phyloP scores from a whole-genome alignment of 2,888 invertebrate species.

The Heteromyza rotundicornis region DNA sequence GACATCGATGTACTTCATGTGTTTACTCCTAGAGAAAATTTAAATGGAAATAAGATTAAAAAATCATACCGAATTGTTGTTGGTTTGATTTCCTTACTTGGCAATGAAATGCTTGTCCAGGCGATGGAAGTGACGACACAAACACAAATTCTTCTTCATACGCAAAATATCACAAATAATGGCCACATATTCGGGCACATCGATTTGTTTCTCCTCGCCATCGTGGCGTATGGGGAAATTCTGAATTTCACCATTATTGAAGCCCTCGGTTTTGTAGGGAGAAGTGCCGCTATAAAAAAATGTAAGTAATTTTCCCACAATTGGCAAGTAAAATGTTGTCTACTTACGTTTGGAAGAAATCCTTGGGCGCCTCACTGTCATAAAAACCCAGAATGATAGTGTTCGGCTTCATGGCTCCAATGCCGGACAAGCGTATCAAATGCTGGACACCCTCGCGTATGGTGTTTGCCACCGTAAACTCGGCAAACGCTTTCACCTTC shows the following conservation, averaged over 20 bases:
- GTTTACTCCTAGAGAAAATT: conserved; percentile 51
- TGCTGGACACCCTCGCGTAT: conserved; percentile 93
- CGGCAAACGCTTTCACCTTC: conserved; percentile 95
- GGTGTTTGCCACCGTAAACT: conserved; percentile 84
- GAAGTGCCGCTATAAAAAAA: conserved; percentile 63
- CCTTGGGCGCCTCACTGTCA: conserved; percentile 75
- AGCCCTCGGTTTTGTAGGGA: conserved; percentile 68
- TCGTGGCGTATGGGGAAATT: conserved; percentile 67
- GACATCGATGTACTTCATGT: conserved; percentile 88
- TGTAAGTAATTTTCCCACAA: not conserved
- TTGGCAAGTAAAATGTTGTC: not conserved
- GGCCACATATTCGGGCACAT: conserved; percentile 76
- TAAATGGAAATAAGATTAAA: not conserved
- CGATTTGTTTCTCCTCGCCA: conserved; percentile 62
- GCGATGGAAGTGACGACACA: conserved; percentile 89
- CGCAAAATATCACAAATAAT: conserved; percentile 87
- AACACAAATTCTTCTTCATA: conserved; percentile 92
- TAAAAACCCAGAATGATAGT: conserved; percentile 95
- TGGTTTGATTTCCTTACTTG: conserved; percentile 64
- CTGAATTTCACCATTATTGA: conserved; percentile 64
- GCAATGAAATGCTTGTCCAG: conserved; percentile 80
- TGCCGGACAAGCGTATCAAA: conserved; percentile 86
- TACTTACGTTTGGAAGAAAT: conserved; percentile 78
- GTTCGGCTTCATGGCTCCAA: conserved; percentile 99
- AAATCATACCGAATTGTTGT: not conserved